Percentiles rank a stretch among this genome's conserved stretches.
Conservation (phyloP, 1,140 invertebrate genomes). For the Littorina saxatilis region DNA sequence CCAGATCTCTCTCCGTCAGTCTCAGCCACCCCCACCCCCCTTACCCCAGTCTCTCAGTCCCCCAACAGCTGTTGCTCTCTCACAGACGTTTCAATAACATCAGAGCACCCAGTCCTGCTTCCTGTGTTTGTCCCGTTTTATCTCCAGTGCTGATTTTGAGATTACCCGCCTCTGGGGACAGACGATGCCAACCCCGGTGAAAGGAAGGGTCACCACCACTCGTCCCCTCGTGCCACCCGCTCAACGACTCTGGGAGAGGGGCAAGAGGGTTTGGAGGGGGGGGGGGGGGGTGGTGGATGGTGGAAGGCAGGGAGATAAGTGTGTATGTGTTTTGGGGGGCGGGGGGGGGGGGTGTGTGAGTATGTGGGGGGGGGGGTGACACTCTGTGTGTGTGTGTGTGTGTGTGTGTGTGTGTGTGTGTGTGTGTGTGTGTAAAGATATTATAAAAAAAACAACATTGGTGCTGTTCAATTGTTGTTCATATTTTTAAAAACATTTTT, state of each 20-base stretch:
- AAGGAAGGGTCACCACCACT: too few relatives aligned
- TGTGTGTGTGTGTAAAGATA: too few relatives aligned
- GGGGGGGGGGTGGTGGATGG: neutral
- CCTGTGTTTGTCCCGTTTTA: conserved; percentile 5
- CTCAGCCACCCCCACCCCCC: conserved; percentile 6
- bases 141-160: conserved; percentile 13
- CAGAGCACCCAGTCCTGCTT: neutral
- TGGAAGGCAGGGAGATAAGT: neutral
- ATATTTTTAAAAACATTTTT: too few relatives aligned
- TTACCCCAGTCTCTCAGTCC: too few relatives aligned
- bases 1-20: conserved; percentile 14
- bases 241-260: neutral
- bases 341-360: neutral
- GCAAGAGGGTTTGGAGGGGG: neutral
- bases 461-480: too few relatives aligned
- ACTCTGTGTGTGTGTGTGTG: too few relatives aligned
- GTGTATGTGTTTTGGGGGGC: neutral
- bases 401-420: too few relatives aligned
- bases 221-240: neutral
- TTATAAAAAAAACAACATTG: too few relatives aligned
- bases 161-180: conserved; percentile 11
- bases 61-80: neutral
- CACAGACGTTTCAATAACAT: conserved; percentile 2
- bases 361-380: too few relatives aligned
- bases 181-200: neutral